phyloP scores from a whole-genome alignment of 2,888 invertebrate genomes.

The Abscondita cerata region DNA sequence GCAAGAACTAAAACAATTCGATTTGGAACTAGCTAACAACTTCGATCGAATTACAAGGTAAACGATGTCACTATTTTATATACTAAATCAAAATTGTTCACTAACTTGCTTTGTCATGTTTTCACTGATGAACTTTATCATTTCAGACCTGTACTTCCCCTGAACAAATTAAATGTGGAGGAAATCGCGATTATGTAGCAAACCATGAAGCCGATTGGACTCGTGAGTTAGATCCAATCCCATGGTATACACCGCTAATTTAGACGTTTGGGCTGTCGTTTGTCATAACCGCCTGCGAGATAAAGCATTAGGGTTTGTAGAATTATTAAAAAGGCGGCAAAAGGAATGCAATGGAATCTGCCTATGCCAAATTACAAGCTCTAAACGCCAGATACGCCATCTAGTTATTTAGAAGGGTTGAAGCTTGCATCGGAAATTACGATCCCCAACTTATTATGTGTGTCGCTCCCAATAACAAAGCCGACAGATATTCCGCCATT shows the following conservation, averaged over 20 bases:
- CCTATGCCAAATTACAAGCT: constrained; percentile 57
- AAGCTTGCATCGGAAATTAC: constrained; percentile 63
- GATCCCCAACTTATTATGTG: constrained; percentile 71
- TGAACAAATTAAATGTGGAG: constrained; percentile 67
- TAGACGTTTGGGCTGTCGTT: constrained; percentile 62
- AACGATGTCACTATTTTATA: background rate
- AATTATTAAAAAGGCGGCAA: constrained; percentile 55
- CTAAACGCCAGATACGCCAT: constrained; percentile 67
- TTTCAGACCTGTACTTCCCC: too few species aligned
- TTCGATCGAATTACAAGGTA: constrained; percentile 69
- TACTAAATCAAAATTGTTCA: too few species aligned
- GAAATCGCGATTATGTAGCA: constrained; percentile 46
- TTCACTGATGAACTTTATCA: too few species aligned
- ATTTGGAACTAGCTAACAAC: constrained; percentile 70
- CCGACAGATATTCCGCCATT: constrained; percentile 84
- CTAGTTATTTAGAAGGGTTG: constrained; percentile 68
- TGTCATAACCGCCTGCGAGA: constrained; percentile 54
- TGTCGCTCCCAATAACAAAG: constrained; percentile 70
- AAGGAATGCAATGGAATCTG: constrained; percentile 61
- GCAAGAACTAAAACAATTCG: constrained; percentile 73
- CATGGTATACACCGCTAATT: constrained; percentile 57
- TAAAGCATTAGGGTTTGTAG: constrained; percentile 60
- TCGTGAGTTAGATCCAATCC: constrained; percentile 64
- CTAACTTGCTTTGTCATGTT: too few species aligned
- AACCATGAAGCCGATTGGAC: constrained; percentile 82